Base-by-base conservation (phyloP, 2,113 vertebrate species). In the Hydropotes inermis region DNA sequence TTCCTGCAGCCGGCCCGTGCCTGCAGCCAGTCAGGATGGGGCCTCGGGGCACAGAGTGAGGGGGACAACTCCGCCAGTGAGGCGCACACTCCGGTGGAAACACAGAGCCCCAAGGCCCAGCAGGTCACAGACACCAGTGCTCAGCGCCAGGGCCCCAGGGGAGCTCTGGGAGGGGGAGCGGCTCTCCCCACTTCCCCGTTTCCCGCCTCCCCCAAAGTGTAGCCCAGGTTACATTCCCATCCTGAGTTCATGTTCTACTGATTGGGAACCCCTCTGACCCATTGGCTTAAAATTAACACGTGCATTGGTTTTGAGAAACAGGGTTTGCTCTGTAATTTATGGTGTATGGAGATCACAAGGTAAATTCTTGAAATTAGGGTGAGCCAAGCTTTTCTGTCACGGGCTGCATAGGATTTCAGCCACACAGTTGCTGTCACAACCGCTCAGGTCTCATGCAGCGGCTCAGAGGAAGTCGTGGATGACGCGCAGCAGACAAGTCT, bases 401-500 rank as follows among this genome's bases (percentile, higher is more conserved):
- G 47, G 43, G n/a, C 70, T 52, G 6, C 27, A 7, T 6, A 0
- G 91, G 0, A 4, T 0, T 6, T 0, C 7, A 17, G 67, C 28
- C 23, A 0, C 0, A 1, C 1, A 0, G 1, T 23, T 28, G 12
- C 11, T 0, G 21, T 3, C 10, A 15, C 11, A 25, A 0, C 30
- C 52, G 7, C 19, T 3, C 6, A 4, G 43, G 21, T 45, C 39
- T 6, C 12, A n/a, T 0, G 21, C 0, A 0, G 7, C 1, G 0
- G 23, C 4, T 6, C 0, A 6, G 39, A 36, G 52, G 47, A 39
- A 2, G 17, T 16, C 1, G 1, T 0, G 7, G 13, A 3, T 27
- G 1, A 3, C 0, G 2, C 21, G 1, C 1, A 3, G 54, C 13
- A 7, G 3, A 1, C 0, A 1, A 19, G 36, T 0, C 39, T 0